phyloP scores from a whole-genome alignment of 2,797 vertebrate species.

The Chelon auratus region DNA sequence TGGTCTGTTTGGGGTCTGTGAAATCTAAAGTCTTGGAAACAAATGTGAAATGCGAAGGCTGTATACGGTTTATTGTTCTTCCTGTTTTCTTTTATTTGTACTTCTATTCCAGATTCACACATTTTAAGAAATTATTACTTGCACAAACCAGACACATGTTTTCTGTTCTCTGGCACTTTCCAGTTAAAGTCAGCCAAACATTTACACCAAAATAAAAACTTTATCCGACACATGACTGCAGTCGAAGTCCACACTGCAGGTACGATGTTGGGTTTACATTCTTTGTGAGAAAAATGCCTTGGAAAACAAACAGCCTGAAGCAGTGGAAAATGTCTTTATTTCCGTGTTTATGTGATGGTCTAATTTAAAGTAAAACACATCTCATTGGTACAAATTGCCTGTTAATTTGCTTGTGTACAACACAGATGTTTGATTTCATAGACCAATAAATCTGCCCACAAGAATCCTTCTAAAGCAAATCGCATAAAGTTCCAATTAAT shows the following conservation, averaged over 20 bases:
- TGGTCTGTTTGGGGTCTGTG: neutral
- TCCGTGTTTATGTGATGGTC: slow-evolving; percentile 61
- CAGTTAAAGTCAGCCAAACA: neutral
- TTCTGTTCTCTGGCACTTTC: neutral
- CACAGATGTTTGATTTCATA: slow-evolving; percentile 57
- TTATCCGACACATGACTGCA: neutral
- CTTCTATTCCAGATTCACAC: neutral
- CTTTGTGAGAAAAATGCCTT: slow-evolving; percentile 58
- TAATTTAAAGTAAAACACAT: slow-evolving; percentile 68
- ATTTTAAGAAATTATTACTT: neutral
- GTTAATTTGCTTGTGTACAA: slow-evolving; percentile 57
- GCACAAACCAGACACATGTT: neutral
- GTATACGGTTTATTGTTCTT: neutral
- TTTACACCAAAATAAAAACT: neutral
- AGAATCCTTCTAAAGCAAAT: slow-evolving; percentile 22
- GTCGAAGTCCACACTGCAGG: neutral
- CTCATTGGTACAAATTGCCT: slow-evolving; percentile 62
- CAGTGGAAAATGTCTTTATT: slow-evolving; percentile 50
- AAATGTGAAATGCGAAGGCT: neutral
- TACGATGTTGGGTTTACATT: slow-evolving; percentile 16
- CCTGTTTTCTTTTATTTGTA: neutral
- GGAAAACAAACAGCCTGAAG: slow-evolving; percentile 62
- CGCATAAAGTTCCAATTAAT: slow-evolving; percentile 1
- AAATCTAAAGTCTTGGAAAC: slow-evolving; percentile 8
- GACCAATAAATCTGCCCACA: slow-evolving; percentile 46